Base-by-base conservation (phyloP, 2,888 invertebrate genomes). In the Nephrotoma appendiculata region DNA sequence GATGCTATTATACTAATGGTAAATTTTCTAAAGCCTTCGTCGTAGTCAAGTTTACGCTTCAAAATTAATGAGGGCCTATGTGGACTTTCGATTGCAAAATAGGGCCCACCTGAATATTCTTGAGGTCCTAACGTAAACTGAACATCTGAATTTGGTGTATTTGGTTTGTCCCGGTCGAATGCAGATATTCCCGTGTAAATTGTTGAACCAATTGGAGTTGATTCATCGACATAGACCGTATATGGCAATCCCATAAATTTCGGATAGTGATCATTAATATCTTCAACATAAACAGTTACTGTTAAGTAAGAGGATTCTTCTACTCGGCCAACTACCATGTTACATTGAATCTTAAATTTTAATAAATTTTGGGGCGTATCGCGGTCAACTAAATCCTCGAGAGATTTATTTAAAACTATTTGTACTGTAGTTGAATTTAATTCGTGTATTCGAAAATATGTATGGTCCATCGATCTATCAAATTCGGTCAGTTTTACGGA, bases 241-340 rank as follows among this genome's bases (percentile, higher is more conserved):
- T 97, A 97, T 0, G 97, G 97, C 0, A 95, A 94, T 88, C 95
- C 95, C 85, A 95, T 91, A 91, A 97, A 97, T 89, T 94, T 92
- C 0, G 97, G 97, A 0, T 94, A 93, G 91, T 97, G 96, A 91
- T 97, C 97, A 90, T 97, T 97, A 83, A 97, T 93, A 90, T 97
- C 97, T 91, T 97, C 97, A 6, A 97, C 96, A 91, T 97, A 97
- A 5, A 97, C 96, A 5, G 97, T 97, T 88, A 97, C 95, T 1
- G 96, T 96, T 41, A 97, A 92, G 89, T 95, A 97, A 86, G 96
- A 96, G 89, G 96, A 95, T 96, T 91, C 92, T 85, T 92, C 91
- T 3, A 90, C 88, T 86, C 91, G 90, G 44, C 91, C 91, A 44
- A 90, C 89, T 15, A 57, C 2, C 3, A 90, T 91, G 0, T 90